Percentiles rank a stretch among this genome's conserved stretches.
Conservation (phyloP, 2,113 vertebrate genomes). For the Microcebus ravelobensis region DNA sequence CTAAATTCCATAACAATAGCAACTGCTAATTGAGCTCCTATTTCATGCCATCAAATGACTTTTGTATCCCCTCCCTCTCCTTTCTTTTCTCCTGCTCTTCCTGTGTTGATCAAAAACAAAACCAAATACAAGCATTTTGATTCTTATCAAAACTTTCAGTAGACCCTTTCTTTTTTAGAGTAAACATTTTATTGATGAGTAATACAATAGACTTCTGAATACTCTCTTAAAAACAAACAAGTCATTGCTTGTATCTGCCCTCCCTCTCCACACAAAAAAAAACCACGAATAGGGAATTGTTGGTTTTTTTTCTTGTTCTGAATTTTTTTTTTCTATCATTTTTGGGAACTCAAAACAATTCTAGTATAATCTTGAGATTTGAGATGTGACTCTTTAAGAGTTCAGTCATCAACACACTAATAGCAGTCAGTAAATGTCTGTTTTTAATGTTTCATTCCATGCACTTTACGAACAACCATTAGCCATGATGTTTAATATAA, state of each 20-base stretch:
- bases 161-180: not conserved
- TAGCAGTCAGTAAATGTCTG: not conserved
- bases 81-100: not conserved
- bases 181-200: not conserved
- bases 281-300: no score
- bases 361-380: not conserved
- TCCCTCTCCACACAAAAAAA: not conserved
- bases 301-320: not conserved
- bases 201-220: not conserved
- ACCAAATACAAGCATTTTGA: not conserved
- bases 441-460: not conserved
- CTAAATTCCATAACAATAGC: not conserved
- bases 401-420: not conserved
- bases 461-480: not conserved
- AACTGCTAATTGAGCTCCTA: not conserved
- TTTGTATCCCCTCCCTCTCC: not conserved
- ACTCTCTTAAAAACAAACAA: not conserved
- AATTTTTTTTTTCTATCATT: not conserved
- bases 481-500: not conserved
- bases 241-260: not conserved
- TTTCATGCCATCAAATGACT: rapidly evolving
- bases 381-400: not conserved
- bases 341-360: not conserved
- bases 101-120: not conserved
- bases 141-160: not conserved